Percentiles rank a stretch among this genome's conserved stretches.
These are phyloP conservation scores for Sandelia bainsii DNA, from an alignment of 2,797 vertebrate genomes.

Conservation along the genomic window DNA sequence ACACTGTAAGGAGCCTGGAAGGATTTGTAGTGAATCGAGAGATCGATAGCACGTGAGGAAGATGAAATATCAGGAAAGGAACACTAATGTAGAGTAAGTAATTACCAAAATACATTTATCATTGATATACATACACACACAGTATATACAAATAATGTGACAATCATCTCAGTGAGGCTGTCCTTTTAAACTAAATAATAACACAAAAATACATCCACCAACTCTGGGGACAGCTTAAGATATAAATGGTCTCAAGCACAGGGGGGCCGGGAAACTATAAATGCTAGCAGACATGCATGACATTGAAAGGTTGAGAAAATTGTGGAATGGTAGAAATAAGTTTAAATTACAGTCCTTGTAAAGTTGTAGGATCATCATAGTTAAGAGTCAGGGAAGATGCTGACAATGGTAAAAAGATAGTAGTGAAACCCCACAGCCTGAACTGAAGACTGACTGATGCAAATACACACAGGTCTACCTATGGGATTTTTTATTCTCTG, in stretches of 20 bases:
- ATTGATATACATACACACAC: not conserved
- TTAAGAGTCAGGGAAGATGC: conserved; percentile 66
- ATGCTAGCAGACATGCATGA: conserved; percentile 60
- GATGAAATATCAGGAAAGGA: conserved; percentile 35
- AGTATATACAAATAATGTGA: no score
- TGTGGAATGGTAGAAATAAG: conserved; percentile 68
- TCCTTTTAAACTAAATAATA: not conserved
- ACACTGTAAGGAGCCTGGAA: conserved; percentile 61
- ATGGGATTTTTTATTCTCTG: conserved; percentile 46
- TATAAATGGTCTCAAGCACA: conserved; percentile 42
- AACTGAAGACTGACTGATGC: conserved; percentile 43
- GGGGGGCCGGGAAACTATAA: conserved; percentile 57
- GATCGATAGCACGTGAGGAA: conserved; percentile 36
- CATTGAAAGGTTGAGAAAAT: conserved; percentile 56
- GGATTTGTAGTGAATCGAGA: conserved; percentile 65
- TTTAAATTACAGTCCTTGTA: conserved; percentile 67
- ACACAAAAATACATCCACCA: not conserved
- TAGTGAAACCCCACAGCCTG: conserved; percentile 30
- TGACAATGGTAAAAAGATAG: conserved; percentile 69
- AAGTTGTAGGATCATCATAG: conserved; percentile 74
- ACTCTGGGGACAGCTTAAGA: conserved; percentile 13
- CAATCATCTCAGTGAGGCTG: no score
- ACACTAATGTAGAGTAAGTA: conserved; percentile 5
- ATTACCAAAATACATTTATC: not conserved
- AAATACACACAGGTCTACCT: conserved; percentile 19